A percentile compares a stretch with the other conserved stretches of the same genome.
Evolutionary conservation across 2,113 vertebrate species (phyloP).

Genomic region (Hippocampus barbouri): DNA sequence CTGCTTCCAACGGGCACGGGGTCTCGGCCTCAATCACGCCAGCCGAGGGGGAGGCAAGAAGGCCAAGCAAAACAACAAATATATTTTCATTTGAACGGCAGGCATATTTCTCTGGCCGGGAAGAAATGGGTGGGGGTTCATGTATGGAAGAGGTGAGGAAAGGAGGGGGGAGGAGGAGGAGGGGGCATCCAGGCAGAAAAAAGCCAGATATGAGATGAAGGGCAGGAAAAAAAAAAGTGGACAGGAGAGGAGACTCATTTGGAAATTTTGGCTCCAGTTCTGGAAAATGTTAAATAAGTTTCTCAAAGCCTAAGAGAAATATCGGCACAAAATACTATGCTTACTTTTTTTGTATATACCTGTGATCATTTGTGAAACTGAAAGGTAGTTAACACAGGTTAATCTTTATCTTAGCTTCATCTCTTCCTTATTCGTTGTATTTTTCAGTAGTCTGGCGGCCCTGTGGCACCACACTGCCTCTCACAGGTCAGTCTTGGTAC

Average conservation of each 20-base stretch:
- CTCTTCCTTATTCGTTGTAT: neutral
- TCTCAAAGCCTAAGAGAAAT: constrained; percentile 39
- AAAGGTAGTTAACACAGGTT: no score
- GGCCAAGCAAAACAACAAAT: constrained; percentile 69
- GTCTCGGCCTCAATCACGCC: constrained; percentile 49
- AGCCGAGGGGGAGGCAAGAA: constrained; percentile 44
- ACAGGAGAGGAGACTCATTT: constrained; percentile 22
- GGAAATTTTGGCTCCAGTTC: constrained; percentile 27
- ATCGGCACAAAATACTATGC: constrained; percentile 48
- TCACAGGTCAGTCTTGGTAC: neutral
- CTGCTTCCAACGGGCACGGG: constrained; percentile 52
- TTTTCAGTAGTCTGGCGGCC: neutral
- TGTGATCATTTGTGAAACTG: no score
- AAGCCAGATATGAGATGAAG: constrained; percentile 20
- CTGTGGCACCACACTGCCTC: neutral
- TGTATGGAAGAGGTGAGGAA: constrained; percentile 33
- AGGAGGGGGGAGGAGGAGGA: constrained; percentile 9
- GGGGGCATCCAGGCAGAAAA: constrained; percentile 19
- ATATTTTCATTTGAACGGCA: constrained; percentile 64
- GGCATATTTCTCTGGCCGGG: constrained; percentile 48
- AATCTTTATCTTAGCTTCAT: no score
- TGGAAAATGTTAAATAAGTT: constrained; percentile 53
- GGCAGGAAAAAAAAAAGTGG: neutral
- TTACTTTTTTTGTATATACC: constrained; percentile 32
- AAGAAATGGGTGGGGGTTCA: constrained; percentile 2